phyloP scores from a whole-genome alignment of 2,888 invertebrate species.

The Gymnosoma rotundatum region DNA sequence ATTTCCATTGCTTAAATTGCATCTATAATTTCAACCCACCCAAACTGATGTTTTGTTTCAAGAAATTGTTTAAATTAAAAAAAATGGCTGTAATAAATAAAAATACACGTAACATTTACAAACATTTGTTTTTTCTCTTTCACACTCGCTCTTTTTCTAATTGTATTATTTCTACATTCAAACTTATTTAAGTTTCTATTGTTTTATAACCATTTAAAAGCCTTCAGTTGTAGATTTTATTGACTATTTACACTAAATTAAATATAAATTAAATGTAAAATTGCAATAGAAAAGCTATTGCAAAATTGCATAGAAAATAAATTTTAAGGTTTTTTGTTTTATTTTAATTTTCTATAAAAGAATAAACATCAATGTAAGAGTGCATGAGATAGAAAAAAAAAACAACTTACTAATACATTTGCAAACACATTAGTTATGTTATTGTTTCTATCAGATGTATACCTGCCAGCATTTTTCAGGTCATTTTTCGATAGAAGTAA shows the following conservation, averaged over 20 bases:
- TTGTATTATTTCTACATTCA: not conserved
- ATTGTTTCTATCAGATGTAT: not conserved
- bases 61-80: not conserved
- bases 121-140: conserved; percentile 1
- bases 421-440: conserved; percentile 19
- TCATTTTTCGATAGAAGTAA: too few relatives aligned
- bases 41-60: not conserved
- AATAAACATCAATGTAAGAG: not conserved
- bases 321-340: conserved; percentile 10
- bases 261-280: conserved; percentile 69
- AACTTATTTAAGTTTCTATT: not conserved
- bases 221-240: conserved; percentile 20
- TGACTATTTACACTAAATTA: conserved; percentile 40
- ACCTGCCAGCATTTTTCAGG: too few relatives aligned
- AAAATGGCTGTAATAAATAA: conserved; percentile 47
- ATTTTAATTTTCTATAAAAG: conserved; percentile 14
- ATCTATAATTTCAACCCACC: too few relatives aligned
- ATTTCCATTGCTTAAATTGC: too few relatives aligned
- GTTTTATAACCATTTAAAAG: not conserved
- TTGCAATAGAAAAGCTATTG: conserved; percentile 70
- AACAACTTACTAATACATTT: conserved; percentile 6
- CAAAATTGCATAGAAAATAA: conserved; percentile 3
- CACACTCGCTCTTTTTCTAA: not conserved
- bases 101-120: conserved; percentile 42
- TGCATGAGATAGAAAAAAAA: not conserved